Percentiles rank a stretch among this genome's conserved stretches.
phyloP scores from a whole-genome alignment of 2,797 vertebrate genomes.

The Neosilurus mollespiculum region DNA sequence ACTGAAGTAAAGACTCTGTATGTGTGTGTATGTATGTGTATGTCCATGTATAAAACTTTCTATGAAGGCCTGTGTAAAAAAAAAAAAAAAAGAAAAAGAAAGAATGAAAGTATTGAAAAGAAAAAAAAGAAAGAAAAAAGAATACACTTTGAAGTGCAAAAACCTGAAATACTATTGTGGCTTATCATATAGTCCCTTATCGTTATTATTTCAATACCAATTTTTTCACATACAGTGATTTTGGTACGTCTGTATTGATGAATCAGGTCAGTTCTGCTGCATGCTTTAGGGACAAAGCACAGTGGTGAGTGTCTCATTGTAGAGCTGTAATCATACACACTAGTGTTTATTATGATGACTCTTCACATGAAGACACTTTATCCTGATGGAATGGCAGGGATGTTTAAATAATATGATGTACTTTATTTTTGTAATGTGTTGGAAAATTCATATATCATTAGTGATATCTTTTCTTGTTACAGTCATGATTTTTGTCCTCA shows the following conservation, averaged over 20 bases:
- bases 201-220: conserved; percentile 42
- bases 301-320: conserved; percentile 1
- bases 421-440: conserved; percentile 58
- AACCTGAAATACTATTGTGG: background rate
- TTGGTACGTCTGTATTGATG: conserved; percentile 35
- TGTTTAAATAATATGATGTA: conserved; percentile 44
- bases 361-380: conserved; percentile 26
- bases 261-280: conserved; percentile 26
- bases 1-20: conserved; percentile 21
- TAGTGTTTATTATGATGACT: conserved; percentile 25
- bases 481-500: conserved; percentile 30
- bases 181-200: conserved; percentile 21
- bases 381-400: conserved; percentile 28
- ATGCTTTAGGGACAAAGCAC: conserved; percentile 35
- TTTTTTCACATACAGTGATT: conserved; percentile 41
- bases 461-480: conserved; percentile 33
- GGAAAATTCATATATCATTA: conserved; percentile 41
- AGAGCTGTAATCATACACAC: conserved; percentile 9
- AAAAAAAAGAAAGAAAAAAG: background rate
- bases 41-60: conserved; percentile 49
- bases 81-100: background rate
- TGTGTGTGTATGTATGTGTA: conserved; percentile 22
- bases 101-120: background rate
- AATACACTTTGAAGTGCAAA: conserved; percentile 13
- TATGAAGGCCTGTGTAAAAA: conserved; percentile 28